A percentile compares a stretch with the other conserved stretches of the same genome.
These are phyloP conservation scores for Diploptera punctata DNA, from an alignment of 2,888 invertebrate species.

Conservation along the genomic window DNA sequence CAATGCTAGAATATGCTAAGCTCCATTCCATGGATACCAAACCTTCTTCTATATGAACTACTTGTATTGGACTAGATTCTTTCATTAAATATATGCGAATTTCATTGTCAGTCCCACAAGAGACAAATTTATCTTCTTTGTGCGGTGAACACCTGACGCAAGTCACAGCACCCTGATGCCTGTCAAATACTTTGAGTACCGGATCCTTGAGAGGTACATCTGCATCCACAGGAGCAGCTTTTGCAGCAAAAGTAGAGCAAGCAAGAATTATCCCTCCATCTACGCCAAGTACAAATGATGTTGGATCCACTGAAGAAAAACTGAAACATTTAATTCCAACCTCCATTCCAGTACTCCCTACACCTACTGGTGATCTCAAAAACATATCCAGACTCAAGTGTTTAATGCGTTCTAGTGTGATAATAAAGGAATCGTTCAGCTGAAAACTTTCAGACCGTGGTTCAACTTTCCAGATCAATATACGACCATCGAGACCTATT, in stretches of 20 bases:
- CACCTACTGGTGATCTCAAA: slow-evolving; percentile 32
- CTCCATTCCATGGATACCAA: slow-evolving; percentile 35
- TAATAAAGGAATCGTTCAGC: not conserved
- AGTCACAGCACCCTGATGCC: slow-evolving; percentile 53
- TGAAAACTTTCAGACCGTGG: not conserved
- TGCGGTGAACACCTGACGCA: slow-evolving; percentile 52
- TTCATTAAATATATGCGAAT: slow-evolving; percentile 51
- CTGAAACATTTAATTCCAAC: slow-evolving; percentile 53
- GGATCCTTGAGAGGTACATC: slow-evolving; percentile 52
- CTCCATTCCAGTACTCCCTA: slow-evolving; percentile 19
- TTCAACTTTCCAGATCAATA: slow-evolving; percentile 39
- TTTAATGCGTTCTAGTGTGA: slow-evolving; percentile 19
- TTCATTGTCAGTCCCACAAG: slow-evolving; percentile 53
- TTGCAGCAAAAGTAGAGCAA: slow-evolving; percentile 53
- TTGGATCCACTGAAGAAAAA: slow-evolving; percentile 52
- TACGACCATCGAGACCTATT: slow-evolving; percentile 38
- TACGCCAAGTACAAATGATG: slow-evolving; percentile 54
- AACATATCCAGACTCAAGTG: slow-evolving; percentile 2
- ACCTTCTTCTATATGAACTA: slow-evolving; percentile 24
- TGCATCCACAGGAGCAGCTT: slow-evolving; percentile 38
- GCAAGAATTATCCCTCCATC: slow-evolving; percentile 55
- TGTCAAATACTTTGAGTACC: slow-evolving; percentile 53
- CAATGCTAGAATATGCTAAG: not conserved
- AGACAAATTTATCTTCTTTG: slow-evolving; percentile 53
- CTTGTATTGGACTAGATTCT: slow-evolving; percentile 30